Base-by-base conservation (phyloP, 92 coral and sea anemone species). In the Porites divaricata region DNA sequence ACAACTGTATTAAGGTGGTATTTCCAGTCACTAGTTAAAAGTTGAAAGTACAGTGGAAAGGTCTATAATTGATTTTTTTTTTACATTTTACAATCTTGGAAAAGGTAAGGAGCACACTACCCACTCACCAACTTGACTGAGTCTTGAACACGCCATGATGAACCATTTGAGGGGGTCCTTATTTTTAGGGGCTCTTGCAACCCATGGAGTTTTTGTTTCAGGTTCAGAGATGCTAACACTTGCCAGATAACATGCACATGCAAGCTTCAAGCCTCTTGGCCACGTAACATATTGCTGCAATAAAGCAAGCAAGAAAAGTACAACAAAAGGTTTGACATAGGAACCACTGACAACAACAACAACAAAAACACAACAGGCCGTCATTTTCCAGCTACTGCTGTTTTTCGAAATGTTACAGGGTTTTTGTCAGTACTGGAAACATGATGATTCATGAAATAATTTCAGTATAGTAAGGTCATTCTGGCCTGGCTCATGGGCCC, bases 81-180 rank as follows among this genome's bases (percentile, higher is more conserved):
- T 13, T 54, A 0, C 9, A 54, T 11, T 54, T 11, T 54, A 54
- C 12, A 54, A 15, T 54, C 16, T 13, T 54, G 16, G 59, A 2
- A 11, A 11, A 54, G 65, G 17, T 20, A 69, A 13, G 45, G 15
- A 52, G 22, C 6, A 4, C 0, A 15, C 76, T 16, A 53, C 1
- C 23, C 54, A 80, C 85, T 92, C 75, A 97, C 99, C 99, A 67
- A 92, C 81, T 50, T 90, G 94, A 61, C 99, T 97, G n/a, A 90
- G 94, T 65, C 99, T 87, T 74, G 95, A 89, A 67, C 98, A 93
- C 8, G 98, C 98, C 91, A 95, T 88, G 71, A 75, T 86, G 66
- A 92, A 93, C 99, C 99, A 97, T 49, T 91, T 95, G 10, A 95
- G 54, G 19, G 99, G 90, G 64, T 93, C 91, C 70, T 83, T 93